phyloP scores from a whole-genome alignment of 2,888 invertebrate species.

The Chouioia cunea region DNA sequence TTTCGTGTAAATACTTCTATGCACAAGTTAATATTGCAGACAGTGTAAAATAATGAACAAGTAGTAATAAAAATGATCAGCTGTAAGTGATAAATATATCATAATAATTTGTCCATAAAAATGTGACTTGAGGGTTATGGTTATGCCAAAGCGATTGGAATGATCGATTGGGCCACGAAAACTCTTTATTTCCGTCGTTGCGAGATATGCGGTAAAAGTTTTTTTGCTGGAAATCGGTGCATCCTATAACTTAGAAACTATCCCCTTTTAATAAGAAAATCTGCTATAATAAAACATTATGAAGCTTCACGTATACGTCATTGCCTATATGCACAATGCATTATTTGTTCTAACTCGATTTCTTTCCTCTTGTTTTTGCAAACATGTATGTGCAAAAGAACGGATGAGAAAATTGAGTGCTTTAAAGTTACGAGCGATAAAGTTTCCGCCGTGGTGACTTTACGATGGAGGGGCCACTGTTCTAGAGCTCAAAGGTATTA shows the following conservation, averaged over 20 bases:
- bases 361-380: no score
- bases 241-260: constrained; percentile 45
- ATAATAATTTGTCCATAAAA: constrained; percentile 14
- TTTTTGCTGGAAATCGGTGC: constrained; percentile 42
- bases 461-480: constrained; percentile 8
- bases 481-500: no score
- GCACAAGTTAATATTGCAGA: no score
- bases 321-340: not conserved
- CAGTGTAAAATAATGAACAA: no score
- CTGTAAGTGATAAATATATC: constrained; percentile 7
- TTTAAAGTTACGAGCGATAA: constrained; percentile 37
- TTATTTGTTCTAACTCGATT: not conserved
- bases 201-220: constrained; percentile 33
- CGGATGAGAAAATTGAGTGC: constrained; percentile 24
- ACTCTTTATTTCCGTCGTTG: constrained; percentile 35
- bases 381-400: no score
- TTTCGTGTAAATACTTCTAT: no score
- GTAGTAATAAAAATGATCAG: no score
- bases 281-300: constrained; percentile 43
- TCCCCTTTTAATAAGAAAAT: constrained; percentile 8
- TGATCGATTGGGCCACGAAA: constrained; percentile 12
- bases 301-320: not conserved
- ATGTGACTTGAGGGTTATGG: constrained; percentile 32
- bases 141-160: constrained; percentile 7
- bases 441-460: constrained; percentile 38